Percentiles rank a stretch among this genome's conserved stretches.
These are phyloP conservation scores for Zoanthus sansibaricus DNA, from an alignment of 92 coral and sea anemone species.

Conservation along the genomic window DNA sequence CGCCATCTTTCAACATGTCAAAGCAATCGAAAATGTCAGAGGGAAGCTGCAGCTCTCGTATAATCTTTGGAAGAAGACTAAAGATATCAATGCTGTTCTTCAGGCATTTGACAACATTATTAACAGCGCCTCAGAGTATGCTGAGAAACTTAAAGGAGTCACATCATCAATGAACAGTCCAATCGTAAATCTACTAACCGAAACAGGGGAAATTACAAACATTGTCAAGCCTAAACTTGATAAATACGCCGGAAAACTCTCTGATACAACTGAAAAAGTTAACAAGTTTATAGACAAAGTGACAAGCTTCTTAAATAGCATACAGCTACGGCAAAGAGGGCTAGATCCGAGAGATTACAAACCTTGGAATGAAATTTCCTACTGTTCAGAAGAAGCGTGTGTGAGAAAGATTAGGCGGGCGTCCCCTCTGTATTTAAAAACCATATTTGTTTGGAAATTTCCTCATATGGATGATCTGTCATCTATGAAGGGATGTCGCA, in stretches of 20 bases:
- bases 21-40: conserved; percentile 75
- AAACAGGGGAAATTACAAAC: conserved; percentile 81
- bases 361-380: conserved; percentile 77
- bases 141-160: conserved; percentile 76
- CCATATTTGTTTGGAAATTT: conserved; percentile 91
- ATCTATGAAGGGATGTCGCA: conserved; percentile 76
- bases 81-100: conserved; percentile 75
- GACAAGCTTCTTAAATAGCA: conserved; percentile 75
- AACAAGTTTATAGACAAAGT: conserved; percentile 79
- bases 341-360: conserved; percentile 81
- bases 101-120: conserved; percentile 80
- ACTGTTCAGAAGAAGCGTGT: conserved; percentile 88
- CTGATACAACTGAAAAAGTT: conserved; percentile 71
- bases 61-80: conserved; percentile 79
- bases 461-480: conserved; percentile 98
- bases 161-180: conserved; percentile 80
- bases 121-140: conserved; percentile 77
- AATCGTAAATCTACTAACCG: conserved; percentile 77
- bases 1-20: conserved; percentile 73
- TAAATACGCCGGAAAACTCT: conserved; percentile 69
- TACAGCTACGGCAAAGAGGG: conserved; percentile 91
- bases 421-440: conserved; percentile 74
- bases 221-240: conserved; percentile 77
- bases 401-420: conserved; percentile 82
- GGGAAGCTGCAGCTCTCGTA: conserved; percentile 75